Conservation (phyloP, 2,797 vertebrate genomes). For the Cynodonichthys magdalenae region DNA sequence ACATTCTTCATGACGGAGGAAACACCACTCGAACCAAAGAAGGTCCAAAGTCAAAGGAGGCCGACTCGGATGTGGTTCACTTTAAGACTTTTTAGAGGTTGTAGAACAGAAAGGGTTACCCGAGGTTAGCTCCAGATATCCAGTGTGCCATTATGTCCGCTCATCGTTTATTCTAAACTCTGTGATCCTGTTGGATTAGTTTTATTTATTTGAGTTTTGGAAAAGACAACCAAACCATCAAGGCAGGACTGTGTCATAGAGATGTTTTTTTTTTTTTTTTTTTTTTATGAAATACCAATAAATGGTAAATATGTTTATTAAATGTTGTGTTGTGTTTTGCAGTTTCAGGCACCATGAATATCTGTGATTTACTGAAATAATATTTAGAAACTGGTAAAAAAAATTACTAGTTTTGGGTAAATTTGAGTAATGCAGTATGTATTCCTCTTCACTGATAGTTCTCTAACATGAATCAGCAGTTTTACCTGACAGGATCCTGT, state of each 20-base stretch:
- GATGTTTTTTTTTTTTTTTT: constrained; percentile 61
- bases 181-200: constrained; percentile 32
- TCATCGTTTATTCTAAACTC: constrained; percentile 50
- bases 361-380: too few species aligned
- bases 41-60: constrained; percentile 5
- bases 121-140: constrained; percentile 17
- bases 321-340: not conserved
- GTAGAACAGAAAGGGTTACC: constrained; percentile 18
- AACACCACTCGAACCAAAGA: constrained; percentile 31
- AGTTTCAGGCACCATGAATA: too few species aligned
- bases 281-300: constrained; percentile 58
- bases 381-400: too few species aligned
- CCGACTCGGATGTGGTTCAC: constrained; percentile 6
- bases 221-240: constrained; percentile 28
- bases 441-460: too few species aligned
- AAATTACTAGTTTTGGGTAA: too few species aligned
- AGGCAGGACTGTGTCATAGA: constrained; percentile 53
- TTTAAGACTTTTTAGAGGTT: constrained; percentile 40
- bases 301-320: constrained; percentile 51
- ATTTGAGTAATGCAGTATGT: too few species aligned
- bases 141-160: constrained; percentile 32
- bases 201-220: constrained; percentile 61
- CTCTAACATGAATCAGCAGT: constrained; percentile 22
- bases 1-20: constrained; percentile 36
- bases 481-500: constrained; percentile 36